Percentiles rank a stretch among this genome's conserved stretches.
Conservation (phyloP, 2,113 vertebrate species). For the Todiramphus saurophagus region DNA sequence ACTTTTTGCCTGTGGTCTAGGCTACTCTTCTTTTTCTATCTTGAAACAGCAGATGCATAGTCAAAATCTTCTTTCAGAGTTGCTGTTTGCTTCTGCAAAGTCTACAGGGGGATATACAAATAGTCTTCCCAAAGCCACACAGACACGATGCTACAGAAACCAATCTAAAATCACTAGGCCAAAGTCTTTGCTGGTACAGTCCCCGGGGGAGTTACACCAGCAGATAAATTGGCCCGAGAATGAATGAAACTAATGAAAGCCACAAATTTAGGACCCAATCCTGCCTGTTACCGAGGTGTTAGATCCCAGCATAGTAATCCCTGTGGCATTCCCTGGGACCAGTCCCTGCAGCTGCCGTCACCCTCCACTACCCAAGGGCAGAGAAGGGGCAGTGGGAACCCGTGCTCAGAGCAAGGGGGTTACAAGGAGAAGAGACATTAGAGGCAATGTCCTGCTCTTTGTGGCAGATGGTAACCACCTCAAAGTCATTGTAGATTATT, state of each 20-base stretch:
- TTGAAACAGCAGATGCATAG: background rate
- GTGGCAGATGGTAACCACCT: background rate
- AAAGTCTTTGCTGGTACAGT: background rate
- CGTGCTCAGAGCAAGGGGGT: background rate
- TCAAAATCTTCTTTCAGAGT: background rate
- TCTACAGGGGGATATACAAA: background rate
- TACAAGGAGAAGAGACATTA: background rate
- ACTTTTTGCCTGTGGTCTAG: background rate
- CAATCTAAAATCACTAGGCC: background rate
- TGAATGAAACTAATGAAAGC: background rate
- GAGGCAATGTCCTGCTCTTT: background rate
- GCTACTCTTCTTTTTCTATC: background rate
- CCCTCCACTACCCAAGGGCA: background rate
- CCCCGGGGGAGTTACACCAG: background rate
- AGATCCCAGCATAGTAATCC: background rate
- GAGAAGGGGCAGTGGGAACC: background rate
- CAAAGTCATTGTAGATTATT: background rate
- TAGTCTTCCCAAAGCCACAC: background rate
- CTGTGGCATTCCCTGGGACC: background rate
- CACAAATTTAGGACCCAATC: background rate
- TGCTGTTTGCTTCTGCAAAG: background rate
- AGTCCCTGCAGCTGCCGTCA: background rate
- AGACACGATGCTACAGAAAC: background rate
- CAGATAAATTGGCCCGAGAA: background rate
- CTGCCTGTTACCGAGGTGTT: background rate